Percentiles rank a stretch among this genome's conserved stretches.
These are phyloP conservation scores for Corbicula japonica DNA, from an alignment of 2,888 invertebrate species.

Conservation along the genomic window DNA sequence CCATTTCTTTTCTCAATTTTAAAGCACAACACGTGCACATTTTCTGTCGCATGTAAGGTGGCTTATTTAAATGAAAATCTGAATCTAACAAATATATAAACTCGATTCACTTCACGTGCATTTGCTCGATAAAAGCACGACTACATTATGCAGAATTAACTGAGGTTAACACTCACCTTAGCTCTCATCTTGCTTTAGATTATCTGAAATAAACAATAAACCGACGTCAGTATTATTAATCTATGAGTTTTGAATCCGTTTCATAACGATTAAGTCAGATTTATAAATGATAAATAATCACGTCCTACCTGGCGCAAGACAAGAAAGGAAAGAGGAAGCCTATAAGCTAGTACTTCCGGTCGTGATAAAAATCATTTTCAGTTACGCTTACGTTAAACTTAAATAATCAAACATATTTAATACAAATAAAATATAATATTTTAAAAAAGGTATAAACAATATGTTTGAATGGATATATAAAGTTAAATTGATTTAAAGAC, in stretches of 20 bases:
- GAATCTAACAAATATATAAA: not conserved
- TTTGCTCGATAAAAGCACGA: not conserved
- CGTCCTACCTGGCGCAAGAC: constrained; percentile 52
- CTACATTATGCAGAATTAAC: not conserved
- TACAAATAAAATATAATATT: too few species aligned
- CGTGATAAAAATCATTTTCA: not conserved
- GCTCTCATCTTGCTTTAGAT: constrained; percentile 77
- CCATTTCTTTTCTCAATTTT: too few species aligned
- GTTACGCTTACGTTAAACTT: too few species aligned
- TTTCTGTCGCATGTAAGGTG: too few species aligned
- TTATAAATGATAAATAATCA: constrained; percentile 22
- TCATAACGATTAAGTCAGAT: constrained; percentile 68
- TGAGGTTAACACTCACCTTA: constrained; percentile 72
- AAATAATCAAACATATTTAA: too few species aligned
- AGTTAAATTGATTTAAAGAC: too few species aligned
- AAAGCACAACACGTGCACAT: too few species aligned
- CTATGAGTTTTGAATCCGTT: too few species aligned
- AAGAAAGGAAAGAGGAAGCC: constrained; percentile 63
- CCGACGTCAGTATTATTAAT: too few species aligned
- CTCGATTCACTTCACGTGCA: not conserved
- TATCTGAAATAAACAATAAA: constrained; percentile 66
- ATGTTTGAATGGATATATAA: too few species aligned
- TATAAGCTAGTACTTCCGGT: constrained; percentile 37
- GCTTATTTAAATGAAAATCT: too few species aligned
- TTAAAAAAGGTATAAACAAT: too few species aligned